These are phyloP conservation scores for Lutra lutra DNA, from an alignment of 2,797 vertebrate species.

Conservation along the genomic window DNA sequence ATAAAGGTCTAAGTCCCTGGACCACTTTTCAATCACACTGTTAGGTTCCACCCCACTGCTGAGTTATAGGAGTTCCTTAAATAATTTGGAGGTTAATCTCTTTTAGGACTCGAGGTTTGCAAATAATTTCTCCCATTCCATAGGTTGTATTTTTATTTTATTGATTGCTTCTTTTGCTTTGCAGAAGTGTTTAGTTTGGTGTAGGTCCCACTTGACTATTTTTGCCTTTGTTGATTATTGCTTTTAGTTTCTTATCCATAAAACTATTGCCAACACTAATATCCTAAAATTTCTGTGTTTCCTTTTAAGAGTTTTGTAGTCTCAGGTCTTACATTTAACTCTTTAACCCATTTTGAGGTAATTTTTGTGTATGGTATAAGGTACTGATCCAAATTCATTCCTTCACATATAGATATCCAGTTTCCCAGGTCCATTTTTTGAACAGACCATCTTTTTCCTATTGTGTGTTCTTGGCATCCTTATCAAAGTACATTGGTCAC, in stretches of 20 bases:
- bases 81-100: background rate
- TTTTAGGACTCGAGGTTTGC: background rate
- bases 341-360: background rate
- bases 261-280: background rate
- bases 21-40: background rate
- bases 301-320: background rate
- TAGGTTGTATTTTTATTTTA: background rate
- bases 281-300: background rate
- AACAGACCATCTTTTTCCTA: too few relatives aligned
- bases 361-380: background rate
- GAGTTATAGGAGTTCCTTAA: background rate
- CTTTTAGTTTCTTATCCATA: background rate
- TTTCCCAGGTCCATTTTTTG: too few relatives aligned
- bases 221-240: background rate
- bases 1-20: background rate
- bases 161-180: background rate
- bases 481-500: too few relatives aligned
- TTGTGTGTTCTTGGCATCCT: too few relatives aligned
- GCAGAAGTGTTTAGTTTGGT: background rate
- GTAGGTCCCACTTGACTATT: background rate
- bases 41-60: background rate
- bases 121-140: background rate
- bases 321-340: background rate
- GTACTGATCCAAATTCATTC: too few relatives aligned
- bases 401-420: too few relatives aligned